A percentile compares a stretch with the other conserved stretches of the same genome.
Conservation (phyloP, 2,113 vertebrate species). For the Danionella cerebrum region DNA sequence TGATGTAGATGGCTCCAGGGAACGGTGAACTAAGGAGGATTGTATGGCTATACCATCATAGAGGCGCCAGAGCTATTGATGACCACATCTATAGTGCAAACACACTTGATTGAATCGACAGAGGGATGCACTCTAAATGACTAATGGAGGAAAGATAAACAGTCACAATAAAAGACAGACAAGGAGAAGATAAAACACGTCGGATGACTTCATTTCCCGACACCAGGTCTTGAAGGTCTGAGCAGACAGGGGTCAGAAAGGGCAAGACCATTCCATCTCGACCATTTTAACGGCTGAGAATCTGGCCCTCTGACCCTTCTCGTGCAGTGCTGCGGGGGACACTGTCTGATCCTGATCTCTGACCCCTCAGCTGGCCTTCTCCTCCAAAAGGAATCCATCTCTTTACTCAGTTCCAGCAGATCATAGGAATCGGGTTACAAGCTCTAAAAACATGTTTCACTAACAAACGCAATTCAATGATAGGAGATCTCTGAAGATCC, state of each 20-base stretch:
- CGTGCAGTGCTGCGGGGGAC: constrained; percentile 7
- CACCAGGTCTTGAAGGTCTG: not conserved
- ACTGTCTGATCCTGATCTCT: constrained; percentile 14
- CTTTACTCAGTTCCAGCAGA: not conserved
- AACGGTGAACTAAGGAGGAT: too few relatives aligned
- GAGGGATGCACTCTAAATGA: not conserved
- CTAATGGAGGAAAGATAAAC: constrained; percentile 22
- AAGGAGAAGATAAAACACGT: constrained; percentile 31
- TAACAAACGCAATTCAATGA: not conserved
- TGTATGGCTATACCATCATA: too few relatives aligned
- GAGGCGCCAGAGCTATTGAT: constrained; percentile 12
- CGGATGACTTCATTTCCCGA: constrained; percentile 38
- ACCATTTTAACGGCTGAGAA: constrained; percentile 50
- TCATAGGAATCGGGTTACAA: constrained; percentile 14
- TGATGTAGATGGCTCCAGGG: too few relatives aligned
- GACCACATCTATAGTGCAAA: constrained; percentile 5
- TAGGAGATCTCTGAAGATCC: not conserved
- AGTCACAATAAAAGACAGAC: not conserved
- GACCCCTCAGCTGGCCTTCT: constrained; percentile 24
- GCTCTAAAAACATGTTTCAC: not conserved
- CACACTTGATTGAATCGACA: not conserved
- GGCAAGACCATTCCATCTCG: constrained; percentile 18
- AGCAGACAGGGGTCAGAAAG: not conserved
- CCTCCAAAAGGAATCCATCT: not conserved
- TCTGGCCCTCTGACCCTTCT: constrained; percentile 44